Conservation (phyloP, 1,140 invertebrate genomes). For the Trachymyrmex septentrionalis region DNA sequence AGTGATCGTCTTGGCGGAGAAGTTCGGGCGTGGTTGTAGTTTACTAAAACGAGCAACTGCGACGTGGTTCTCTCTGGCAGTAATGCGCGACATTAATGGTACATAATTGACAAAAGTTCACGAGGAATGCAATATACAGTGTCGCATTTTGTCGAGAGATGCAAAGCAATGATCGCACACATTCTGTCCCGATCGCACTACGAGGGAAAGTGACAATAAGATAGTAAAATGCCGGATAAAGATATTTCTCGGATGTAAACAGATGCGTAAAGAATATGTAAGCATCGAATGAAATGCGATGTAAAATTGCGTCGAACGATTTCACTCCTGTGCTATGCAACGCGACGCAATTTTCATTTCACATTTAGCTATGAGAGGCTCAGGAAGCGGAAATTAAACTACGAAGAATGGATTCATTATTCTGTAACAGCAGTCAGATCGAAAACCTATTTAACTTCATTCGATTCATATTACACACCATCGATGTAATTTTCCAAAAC, state of each 20-base stretch:
- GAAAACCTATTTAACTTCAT: neutral
- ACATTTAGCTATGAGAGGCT: neutral
- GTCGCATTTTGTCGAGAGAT: neutral
- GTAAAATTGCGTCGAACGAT: conserved; percentile 7
- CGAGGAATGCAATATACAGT: neutral
- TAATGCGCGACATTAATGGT: conserved; percentile 23
- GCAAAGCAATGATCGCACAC: neutral
- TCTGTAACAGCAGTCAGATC: neutral
- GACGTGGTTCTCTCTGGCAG: conserved; percentile 35
- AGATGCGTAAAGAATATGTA: neutral
- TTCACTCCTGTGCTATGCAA: neutral
- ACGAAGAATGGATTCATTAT: neutral
- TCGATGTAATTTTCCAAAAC: neutral
- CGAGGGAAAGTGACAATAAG: conserved; percentile 11
- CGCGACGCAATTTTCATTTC: conserved; percentile 29
- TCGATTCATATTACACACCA: neutral
- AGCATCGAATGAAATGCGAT: neutral
- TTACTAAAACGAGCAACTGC: conserved; percentile 49
- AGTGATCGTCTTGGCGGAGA: conserved; percentile 47
- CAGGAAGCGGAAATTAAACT: conserved; percentile 10
- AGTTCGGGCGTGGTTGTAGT: conserved; percentile 8
- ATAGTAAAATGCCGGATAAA: conserved; percentile 15
- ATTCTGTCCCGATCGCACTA: neutral
- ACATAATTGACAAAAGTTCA: conserved; percentile 33
- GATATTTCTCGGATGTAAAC: conserved; percentile 1